phyloP scores from a whole-genome alignment of 2,113 vertebrate species.

The Calidris pygmaea region DNA sequence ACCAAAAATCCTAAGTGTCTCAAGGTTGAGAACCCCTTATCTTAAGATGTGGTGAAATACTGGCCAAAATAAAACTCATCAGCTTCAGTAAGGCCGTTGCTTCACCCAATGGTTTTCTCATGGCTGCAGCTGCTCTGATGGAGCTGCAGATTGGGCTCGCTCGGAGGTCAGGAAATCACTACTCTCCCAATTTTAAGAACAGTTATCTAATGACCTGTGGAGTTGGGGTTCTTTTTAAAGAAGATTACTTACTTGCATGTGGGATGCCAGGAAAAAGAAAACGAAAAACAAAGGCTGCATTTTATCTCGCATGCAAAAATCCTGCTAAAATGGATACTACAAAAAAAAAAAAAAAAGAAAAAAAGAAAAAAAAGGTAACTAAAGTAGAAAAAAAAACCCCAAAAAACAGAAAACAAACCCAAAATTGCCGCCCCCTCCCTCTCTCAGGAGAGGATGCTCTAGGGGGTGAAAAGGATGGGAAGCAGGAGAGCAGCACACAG shows the following conservation, averaged over 20 bases:
- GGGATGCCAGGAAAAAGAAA: slow-evolving; percentile 74
- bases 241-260: slow-evolving; percentile 74
- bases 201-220: slow-evolving; percentile 19
- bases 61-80: neutral
- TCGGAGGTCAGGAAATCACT: neutral
- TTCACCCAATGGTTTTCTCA: neutral
- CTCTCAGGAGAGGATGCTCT: slow-evolving; percentile 65
- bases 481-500: slow-evolving; percentile 72
- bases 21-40: neutral
- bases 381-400: neutral
- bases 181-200: neutral
- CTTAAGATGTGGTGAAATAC: neutral
- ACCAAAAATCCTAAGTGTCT: neutral
- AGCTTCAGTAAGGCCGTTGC: neutral
- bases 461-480: slow-evolving; percentile 70
- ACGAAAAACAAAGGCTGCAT: slow-evolving; percentile 68
- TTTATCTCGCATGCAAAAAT: slow-evolving; percentile 79
- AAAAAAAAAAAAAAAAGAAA: neutral
- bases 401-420: neutral
- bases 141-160: neutral
- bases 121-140: neutral
- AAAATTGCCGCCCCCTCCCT: slow-evolving; percentile 38
- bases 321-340: slow-evolving; percentile 64
- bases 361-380: neutral
- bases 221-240: neutral